Evolutionary conservation across 2,113 vertebrate genomes (phyloP), one percentile per base, ranked within the genome.

Genomic region (Carettochelys insculpta): DNA sequence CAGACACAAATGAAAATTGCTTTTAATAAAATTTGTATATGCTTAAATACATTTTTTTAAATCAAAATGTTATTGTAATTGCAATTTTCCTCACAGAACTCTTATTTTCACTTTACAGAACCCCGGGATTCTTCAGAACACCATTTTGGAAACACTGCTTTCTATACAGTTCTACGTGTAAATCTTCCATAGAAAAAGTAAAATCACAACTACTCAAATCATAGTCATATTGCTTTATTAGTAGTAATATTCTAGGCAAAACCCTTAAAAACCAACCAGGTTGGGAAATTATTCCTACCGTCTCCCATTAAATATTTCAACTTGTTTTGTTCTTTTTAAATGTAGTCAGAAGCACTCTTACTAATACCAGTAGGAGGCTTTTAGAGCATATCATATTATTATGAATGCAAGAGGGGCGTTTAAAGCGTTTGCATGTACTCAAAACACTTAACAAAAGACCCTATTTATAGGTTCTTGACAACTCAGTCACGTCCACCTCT

Each of bases 401-500:
- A n/a, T n/a, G n/a, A n/a, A n/a, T n/a, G n/a, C n/a, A n/a, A n/a
- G n/a, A n/a, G n/a, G n/a, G n/a, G n/a, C n/a, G n/a, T n/a, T n/a
- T n/a, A n/a, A 95, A 85, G 20, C 38, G 80, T 43, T 80, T 54
- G 1, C 0, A 80, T 53, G 4, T 41, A 76, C 43, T 93, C 38
- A 65, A 52, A 81, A 41, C 13, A 80, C 5, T n/a, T 25, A 88
- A 45, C 86, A 52, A 50, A 68, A 34, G 22, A 53, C 38, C 31
- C 31, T 61, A 52, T n/a, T 71, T 76, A 38, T 34, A 76, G 25
- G 24, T 82, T 76, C 48, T 78, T 24, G 52, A 4, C 75, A 86
- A 83, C 22, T 19, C n/a, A 65, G 65, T 34, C 20, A 71, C 78
- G 79, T 68, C 27, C 1, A 85, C 9, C 48, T 0, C 0, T 54